A percentile compares a stretch with the other conserved stretches of the same genome.
phyloP scores from a whole-genome alignment of 2,797 vertebrate genomes.

The Falco biarmicus region DNA sequence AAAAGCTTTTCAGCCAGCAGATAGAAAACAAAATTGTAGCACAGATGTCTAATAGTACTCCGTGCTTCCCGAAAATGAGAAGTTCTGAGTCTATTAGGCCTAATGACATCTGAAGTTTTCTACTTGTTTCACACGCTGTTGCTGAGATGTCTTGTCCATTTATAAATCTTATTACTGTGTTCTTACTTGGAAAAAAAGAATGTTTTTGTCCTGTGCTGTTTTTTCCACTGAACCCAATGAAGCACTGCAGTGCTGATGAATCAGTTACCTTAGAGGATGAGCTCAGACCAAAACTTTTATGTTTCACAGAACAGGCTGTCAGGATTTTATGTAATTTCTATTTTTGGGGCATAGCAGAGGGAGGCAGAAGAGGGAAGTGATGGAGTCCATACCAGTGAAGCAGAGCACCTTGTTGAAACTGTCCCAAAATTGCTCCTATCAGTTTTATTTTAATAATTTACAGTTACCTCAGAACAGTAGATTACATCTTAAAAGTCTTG shows the following conservation, averaged over 20 bases:
- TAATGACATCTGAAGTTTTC: not conserved
- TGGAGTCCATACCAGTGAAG: not conserved
- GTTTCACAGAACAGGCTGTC: not conserved
- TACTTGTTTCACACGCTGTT: not conserved
- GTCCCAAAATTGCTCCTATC: not conserved
- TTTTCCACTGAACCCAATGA: not conserved
- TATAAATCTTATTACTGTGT: not conserved
- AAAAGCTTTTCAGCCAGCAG: not conserved
- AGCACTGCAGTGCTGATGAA: not conserved
- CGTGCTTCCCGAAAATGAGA: not conserved
- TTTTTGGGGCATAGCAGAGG: not conserved
- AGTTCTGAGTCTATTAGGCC: not conserved
- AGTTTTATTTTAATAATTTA: not conserved
- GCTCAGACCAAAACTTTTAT: not conserved
- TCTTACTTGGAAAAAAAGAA: not conserved
- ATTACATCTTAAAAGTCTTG: not conserved
- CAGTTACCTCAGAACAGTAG: not conserved
- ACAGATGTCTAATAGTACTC: not conserved
- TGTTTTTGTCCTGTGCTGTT: not conserved
- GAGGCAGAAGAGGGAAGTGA: not conserved
- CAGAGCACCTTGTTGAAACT: slow-evolving; percentile 26
- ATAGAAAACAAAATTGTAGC: not conserved
- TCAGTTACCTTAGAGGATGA: not conserved
- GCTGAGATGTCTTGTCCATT: not conserved
- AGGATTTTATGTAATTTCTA: slow-evolving; percentile 15